Conservation (phyloP, 2,797 vertebrate genomes). For the Dendrocincla fuliginosa region DNA sequence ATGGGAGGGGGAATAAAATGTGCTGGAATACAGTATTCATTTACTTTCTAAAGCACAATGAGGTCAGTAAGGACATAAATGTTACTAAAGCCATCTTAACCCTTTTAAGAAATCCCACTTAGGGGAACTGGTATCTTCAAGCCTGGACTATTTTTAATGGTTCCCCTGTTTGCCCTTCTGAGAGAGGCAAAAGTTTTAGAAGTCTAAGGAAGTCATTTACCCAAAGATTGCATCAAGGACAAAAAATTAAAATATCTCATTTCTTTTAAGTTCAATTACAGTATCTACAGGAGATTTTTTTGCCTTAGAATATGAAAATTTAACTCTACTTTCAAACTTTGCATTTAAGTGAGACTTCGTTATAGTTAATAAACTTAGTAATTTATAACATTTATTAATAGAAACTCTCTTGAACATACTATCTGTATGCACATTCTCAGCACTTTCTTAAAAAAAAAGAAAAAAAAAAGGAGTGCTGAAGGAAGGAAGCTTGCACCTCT, state of each 20-base stretch:
- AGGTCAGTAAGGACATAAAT: constrained; percentile 11
- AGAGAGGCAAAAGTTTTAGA: not conserved
- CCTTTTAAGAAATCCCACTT: not conserved
- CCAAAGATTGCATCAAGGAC: not conserved
- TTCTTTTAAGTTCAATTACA: not conserved
- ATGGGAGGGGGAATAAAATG: not conserved
- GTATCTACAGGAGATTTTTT: not conserved
- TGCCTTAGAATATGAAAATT: not conserved
- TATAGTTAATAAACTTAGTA: not conserved
- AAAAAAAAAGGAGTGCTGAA: not conserved
- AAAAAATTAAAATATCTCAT: not conserved
- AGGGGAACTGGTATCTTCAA: not conserved
- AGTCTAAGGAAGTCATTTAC: not conserved
- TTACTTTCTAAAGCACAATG: not conserved
- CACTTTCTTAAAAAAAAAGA: not conserved
- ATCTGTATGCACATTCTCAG: not conserved
- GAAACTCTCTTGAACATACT: not conserved
- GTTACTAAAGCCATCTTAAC: constrained; percentile 4
- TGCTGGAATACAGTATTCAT: constrained; percentile 25
- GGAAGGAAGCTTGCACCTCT: not conserved
- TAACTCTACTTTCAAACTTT: not conserved
- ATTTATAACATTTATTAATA: not conserved
- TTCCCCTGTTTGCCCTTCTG: not conserved
- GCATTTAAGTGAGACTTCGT: not conserved
- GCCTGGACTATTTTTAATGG: not conserved